Evolutionary conservation across 1,140 invertebrate genomes (phyloP), one percentile per base, ranked within the genome.

Genomic region (Drosophila pandora): DNA sequence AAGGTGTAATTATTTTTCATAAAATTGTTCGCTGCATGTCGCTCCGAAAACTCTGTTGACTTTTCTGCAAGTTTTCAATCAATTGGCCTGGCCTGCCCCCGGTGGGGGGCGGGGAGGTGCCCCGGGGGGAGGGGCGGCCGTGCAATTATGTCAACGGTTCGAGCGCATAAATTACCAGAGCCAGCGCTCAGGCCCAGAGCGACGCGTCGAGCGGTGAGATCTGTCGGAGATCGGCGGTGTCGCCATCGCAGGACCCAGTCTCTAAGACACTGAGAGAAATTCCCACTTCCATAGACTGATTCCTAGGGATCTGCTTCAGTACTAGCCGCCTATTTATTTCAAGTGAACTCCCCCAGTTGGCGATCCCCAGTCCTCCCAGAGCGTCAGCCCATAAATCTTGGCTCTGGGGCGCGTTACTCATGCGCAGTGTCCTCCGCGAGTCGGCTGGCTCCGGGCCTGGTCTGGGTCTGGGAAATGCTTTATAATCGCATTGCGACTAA

Each of bases 1-100:
- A 88, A 88, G 79, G 83, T 89, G 83, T 88, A 88, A 88, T 88
- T 88, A 88, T 88, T 88, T 88, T 88, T 88, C 70, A 88, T 83
- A 88, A 88, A 87, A 68, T 83, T 72, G 45, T 39, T 73, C 60
- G 54, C 48, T 63, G 80, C 56, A 62, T 76, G 73, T 69, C 52
- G 73, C 37, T 75, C 54, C 30, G 39, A 61, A 53, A 52, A 43
- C 28, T 41, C 25, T 12, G 58, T 48, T 64, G 47, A 52, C 32
- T 59, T 49, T 62, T 55, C 79, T 87, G 83, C 83, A 83, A 67
- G 59, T 73, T 88, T 88, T 88, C 83, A 88, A 83, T 88, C 83
- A 88, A 88, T 88, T 83, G 73, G 79, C 79, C 49, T 12, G 22
- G 3, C 53, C 64, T 17, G 17, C 17, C 17, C 17, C 17, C 17